Evolutionary conservation across 2,113 vertebrate species (phyloP).

Genomic region (Callorhinus ursinus): DNA sequence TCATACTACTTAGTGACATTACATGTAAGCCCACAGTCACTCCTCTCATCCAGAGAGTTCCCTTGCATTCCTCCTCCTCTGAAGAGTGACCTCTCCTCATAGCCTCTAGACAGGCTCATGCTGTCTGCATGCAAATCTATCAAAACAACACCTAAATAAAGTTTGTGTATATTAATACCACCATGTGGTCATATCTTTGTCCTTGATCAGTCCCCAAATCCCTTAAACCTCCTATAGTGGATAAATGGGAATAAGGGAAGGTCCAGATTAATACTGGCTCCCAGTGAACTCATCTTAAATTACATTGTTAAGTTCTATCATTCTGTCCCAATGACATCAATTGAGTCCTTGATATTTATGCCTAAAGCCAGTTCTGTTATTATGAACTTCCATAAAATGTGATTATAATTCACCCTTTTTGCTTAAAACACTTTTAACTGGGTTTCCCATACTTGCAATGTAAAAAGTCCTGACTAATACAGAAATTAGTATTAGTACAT

Average conservation of each 20-base stretch:
- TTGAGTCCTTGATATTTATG: not conserved
- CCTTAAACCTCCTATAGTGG: not conserved
- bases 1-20: not conserved
- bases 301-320: not conserved
- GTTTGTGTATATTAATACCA: not conserved
- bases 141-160: not conserved
- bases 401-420: not conserved
- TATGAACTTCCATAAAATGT: not conserved
- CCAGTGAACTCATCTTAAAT: not conserved
- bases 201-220: not conserved
- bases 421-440: not conserved
- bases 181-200: not conserved
- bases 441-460: not conserved
- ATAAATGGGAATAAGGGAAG: rapidly evolving
- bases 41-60: not conserved
- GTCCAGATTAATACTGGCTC: not conserved
- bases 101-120: not conserved
- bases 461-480: not conserved
- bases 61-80: not conserved
- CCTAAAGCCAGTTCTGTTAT: not conserved
- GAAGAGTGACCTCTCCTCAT: not conserved
- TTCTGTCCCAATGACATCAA: not conserved
- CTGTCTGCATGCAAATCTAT: not conserved
- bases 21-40: not conserved
- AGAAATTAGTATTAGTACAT: not conserved